Evolutionary conservation across 2,888 invertebrate species (phyloP), one percentile per base, ranked within the genome.

Genomic region (Mayetiola destructor): DNA sequence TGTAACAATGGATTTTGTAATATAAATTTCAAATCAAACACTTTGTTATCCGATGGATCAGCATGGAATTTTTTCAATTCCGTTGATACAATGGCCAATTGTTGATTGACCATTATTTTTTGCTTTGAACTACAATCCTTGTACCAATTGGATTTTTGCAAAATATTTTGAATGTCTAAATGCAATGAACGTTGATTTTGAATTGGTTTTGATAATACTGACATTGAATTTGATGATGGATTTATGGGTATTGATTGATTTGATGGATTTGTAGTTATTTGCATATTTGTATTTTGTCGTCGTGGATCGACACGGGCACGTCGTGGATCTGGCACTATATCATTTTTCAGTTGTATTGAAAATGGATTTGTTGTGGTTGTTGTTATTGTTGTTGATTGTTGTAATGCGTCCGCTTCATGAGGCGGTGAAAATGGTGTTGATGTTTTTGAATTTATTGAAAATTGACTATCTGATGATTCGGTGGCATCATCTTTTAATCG

Each of bases 91-190:
- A 78, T 73, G 1, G 80, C 79, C 64, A 85, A 68, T 66, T 84
- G 77, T 64, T 84, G 82, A 66, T 84, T 84, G 0, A 84, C 78
- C 69, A 80, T 77, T 62, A 84, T 77, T 70, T 84, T 85, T 66
- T 82, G 81, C 61, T 82, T 84, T 57, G 82, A 81, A 63, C 82
- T 83, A 53, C 84, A 71, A 60, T 81, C 81, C 66, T 80, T 81
- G 65, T 83, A 85, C 78, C 84, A 84, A 58, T 75, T 76, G 0
- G 84, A 83, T 65, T 77, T 79, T 68, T 83, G 82, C 56, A 83
- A 68, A 61, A 82, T 69, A 60, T 77, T 78, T 67, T 82, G 81
- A 59, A 80, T 75, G 66, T 82, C 78, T 59, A 74, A 68, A 20
- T 70, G 71, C 70, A 61, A 27, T 29, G 53, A 53, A n/a, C 53